Conservation (phyloP, 1,140 invertebrate species). For the Lepidotrigona ventralis region DNA sequence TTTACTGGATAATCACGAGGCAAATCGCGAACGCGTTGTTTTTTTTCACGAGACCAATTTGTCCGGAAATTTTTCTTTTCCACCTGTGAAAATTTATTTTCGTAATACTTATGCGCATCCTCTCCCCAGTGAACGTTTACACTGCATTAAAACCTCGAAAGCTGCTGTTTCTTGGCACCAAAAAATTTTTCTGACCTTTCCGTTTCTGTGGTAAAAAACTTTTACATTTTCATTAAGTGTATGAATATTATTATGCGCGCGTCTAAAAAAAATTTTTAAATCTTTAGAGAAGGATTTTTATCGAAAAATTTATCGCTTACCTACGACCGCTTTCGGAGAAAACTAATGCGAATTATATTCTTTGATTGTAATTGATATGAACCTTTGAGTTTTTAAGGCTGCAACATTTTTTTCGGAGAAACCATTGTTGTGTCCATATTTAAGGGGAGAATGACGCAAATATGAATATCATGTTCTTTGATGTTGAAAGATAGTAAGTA, state of each 20-base stretch:
- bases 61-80: no score
- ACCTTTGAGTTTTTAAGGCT: no score
- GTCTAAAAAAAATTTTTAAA: not conserved
- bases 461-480: not conserved
- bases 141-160: not conserved
- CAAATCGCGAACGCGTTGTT: constrained; percentile 3
- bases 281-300: no score
- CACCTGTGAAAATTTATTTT: not conserved
- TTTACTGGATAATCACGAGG: constrained; percentile 30
- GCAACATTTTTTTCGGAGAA: not conserved
- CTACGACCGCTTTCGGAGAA: no score
- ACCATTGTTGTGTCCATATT: not conserved
- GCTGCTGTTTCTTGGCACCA: not conserved
- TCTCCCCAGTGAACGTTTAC: not conserved
- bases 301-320: no score
- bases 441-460: not conserved
- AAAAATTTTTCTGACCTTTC: no score
- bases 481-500: not conserved
- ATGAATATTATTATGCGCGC: not conserved
- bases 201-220: no score
- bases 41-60: not conserved
- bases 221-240: not conserved
- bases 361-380: no score
- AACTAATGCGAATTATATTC: no score
- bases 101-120: no score